Evolutionary conservation across 2,888 invertebrate genomes (phyloP), one percentile per base, ranked within the genome.

Genomic region (Syrphus vitripennis): DNA sequence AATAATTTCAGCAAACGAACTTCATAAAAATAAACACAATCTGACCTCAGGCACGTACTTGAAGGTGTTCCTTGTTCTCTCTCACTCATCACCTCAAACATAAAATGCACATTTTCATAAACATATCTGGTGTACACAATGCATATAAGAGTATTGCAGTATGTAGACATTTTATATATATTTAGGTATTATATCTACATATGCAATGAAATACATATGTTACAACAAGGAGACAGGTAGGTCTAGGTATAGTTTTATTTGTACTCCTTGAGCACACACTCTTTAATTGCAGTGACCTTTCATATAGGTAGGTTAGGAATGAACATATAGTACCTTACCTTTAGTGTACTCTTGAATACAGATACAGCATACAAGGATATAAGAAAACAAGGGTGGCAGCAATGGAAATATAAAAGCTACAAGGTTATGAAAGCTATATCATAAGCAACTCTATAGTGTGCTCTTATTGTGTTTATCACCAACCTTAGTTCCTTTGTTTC

Each of bases 221-320:
- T 45, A 29, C 65, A 45, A 1, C 42, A 65, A 70, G 42, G 50
- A 74, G 48, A 37, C n/a, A 65, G 42, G 19, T 7, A 65, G 42
- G 19, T 7, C 1, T 4, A 31, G 1, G 31, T 72, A 26, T 42
- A 40, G 40, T 79, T 79, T 37, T 16, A 79, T 48, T 59, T 74
- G 40, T 48, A 65, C 72, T 45, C 24, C 57, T 79, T 57, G 26
- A 67, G 65, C 34, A 48, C 48, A 57, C 34, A 59, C 67, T 74
- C 65, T 79, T 74, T 79, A 79, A 79, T 79, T 79, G 79, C 55
- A 63, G 40, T 26, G 71, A 78, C 71, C 71, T 78, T 71, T 78
- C 40, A 19, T 55, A 16, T 31, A 55, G 16, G 5, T 16, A 16
- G 4, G 2, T 24, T 2, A n/a, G n/a, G n/a, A 3, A 53, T n/a